These are phyloP conservation scores for Kobus ellipsiprymnus DNA, from an alignment of 2,113 vertebrate genomes.

Conservation along the genomic window DNA sequence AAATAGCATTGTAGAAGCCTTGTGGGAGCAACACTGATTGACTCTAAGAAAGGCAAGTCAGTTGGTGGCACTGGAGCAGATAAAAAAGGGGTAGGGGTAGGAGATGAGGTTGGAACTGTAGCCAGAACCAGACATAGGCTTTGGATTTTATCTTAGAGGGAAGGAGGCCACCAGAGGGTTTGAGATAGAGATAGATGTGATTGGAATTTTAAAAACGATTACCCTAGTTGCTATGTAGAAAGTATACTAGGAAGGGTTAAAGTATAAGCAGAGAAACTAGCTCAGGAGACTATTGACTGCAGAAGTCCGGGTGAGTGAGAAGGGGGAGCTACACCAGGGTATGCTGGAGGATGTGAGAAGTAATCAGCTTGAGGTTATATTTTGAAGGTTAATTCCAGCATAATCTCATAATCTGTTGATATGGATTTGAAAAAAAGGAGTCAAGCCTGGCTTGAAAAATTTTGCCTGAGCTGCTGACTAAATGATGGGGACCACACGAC, in stretches of 20 bases:
- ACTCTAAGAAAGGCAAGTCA: neutral
- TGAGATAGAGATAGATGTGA: neutral
- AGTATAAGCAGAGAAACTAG: neutral
- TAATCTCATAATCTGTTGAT: neutral
- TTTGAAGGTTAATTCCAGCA: neutral
- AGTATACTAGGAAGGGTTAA: neutral
- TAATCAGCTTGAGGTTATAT: neutral
- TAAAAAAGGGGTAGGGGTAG: neutral
- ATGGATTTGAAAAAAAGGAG: neutral
- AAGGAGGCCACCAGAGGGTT: neutral
- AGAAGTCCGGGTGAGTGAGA: neutral
- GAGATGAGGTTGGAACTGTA: neutral
- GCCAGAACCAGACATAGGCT: neutral
- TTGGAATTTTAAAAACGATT: neutral
- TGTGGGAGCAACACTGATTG: accelerated
- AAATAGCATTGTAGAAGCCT: neutral
- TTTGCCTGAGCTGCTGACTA: neutral
- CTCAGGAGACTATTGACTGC: neutral
- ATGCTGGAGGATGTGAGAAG: neutral
- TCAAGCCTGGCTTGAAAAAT: neutral
- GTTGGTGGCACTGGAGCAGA: neutral
- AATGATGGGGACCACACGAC: neutral
- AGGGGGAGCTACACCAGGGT: neutral
- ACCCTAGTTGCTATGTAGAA: neutral
- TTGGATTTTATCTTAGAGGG: neutral